These are phyloP conservation scores for Aplysia californica DNA, from an alignment of 1,140 invertebrate genomes.

Conservation along the genomic window DNA sequence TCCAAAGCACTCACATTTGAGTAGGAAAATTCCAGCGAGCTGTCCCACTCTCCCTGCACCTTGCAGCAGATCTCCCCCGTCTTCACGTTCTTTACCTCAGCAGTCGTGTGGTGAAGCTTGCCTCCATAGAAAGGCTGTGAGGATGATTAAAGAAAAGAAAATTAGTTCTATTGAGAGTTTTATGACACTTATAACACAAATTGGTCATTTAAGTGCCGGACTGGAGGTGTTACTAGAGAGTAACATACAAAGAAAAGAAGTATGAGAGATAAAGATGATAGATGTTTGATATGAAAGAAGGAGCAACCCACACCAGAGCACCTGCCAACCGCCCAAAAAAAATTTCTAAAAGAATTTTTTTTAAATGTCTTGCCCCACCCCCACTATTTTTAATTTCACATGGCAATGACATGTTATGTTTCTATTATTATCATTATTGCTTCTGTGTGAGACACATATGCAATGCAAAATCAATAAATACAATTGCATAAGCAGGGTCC, in stretches of 20 bases:
- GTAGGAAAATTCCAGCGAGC: constrained; percentile 65
- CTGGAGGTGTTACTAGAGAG: too few relatives aligned
- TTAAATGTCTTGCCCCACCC: background rate
- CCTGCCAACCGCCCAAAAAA: background rate
- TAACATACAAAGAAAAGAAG: too few relatives aligned
- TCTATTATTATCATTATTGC: too few relatives aligned
- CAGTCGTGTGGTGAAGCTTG: constrained; percentile 89
- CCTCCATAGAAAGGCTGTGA: constrained; percentile 91
- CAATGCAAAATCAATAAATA: too few relatives aligned
- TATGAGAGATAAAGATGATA: too few relatives aligned
- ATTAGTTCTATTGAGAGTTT: background rate
- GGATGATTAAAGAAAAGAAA: constrained; percentile 35
- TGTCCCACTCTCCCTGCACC: constrained; percentile 67
- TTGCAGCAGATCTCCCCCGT: constrained; percentile 63
- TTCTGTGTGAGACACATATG: background rate
- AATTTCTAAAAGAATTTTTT: background rate
- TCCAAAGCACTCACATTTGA: constrained; percentile 25
- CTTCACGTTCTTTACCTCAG: constrained; percentile 77
- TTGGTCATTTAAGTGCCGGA: too few relatives aligned
- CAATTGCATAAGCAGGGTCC: too few relatives aligned
- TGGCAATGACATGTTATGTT: background rate
- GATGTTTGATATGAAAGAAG: too few relatives aligned
- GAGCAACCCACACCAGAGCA: too few relatives aligned
- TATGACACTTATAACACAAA: too few relatives aligned
- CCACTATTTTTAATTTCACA: background rate